A percentile compares a stretch with the other conserved stretches of the same genome.
Conservation (phyloP, 2,113 vertebrate species). For the Platichthys flesus region DNA sequence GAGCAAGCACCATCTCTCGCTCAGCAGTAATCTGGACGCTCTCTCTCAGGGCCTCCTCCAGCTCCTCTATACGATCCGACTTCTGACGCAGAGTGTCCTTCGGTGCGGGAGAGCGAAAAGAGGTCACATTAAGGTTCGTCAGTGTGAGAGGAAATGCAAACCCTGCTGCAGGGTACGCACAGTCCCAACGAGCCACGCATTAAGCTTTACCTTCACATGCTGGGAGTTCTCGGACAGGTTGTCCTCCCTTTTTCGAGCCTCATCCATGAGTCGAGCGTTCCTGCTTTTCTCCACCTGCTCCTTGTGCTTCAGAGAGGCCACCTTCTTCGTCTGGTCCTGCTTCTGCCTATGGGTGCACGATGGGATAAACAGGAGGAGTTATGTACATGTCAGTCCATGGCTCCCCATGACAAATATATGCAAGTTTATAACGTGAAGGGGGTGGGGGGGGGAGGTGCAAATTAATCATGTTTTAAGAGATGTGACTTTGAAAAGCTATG, state of each 20-base stretch:
- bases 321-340: conserved; percentile 97
- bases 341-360: conserved; percentile 85
- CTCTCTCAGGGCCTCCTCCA: conserved; percentile 98
- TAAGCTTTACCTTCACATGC: conserved; percentile 89
- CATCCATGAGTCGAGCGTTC: conserved; percentile 93
- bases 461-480: background rate
- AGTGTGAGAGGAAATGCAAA: background rate
- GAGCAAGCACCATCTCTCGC: conserved; percentile 98
- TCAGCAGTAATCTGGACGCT: conserved; percentile 99
- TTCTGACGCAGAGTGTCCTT: conserved; percentile 95
- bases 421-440: background rate
- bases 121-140: background rate
- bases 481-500: background rate
- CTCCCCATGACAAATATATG: background rate
- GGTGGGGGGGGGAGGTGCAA: background rate
- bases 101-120: conserved; percentile 10
- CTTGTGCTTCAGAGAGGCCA: conserved; percentile 96
- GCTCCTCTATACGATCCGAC: conserved; percentile 96
- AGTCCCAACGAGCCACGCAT: background rate
- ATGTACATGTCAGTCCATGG: background rate
- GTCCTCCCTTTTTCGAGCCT: conserved; percentile 92
- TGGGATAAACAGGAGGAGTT: conserved; percentile 11
- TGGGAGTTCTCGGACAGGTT: conserved; percentile 93
- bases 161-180: background rate
- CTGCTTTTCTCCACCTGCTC: conserved; percentile 97